Conservation (phyloP, 2,797 vertebrate species). For the Octomys mimax region DNA sequence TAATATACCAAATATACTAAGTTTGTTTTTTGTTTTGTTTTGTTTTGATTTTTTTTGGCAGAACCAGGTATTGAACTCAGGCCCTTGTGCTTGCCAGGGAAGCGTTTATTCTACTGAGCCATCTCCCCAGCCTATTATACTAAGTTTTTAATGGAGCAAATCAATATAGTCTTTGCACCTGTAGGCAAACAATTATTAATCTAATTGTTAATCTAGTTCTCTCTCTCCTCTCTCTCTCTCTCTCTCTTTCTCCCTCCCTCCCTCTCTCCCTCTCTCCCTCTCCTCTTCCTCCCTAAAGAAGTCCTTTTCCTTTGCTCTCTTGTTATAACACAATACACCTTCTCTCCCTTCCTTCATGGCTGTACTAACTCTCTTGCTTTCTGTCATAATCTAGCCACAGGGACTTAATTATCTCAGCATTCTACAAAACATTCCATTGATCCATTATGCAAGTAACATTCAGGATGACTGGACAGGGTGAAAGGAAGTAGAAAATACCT, state of each 20-base stretch:
- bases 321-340: neutral
- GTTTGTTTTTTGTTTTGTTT: neutral
- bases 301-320: constrained; percentile 1
- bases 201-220: neutral
- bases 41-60: too few species aligned
- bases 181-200: neutral
- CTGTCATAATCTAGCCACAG: neutral
- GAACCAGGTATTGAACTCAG: too few species aligned
- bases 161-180: neutral
- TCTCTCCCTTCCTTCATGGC: neutral
- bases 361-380: neutral
- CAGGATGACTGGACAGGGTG: neutral
- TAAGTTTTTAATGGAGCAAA: neutral
- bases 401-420: neutral
- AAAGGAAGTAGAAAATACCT: neutral
- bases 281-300: neutral
- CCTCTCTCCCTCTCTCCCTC: too few species aligned
- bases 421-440: neutral
- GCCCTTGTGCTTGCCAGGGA: too few species aligned
- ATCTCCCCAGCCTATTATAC: too few species aligned
- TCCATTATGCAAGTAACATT: neutral
- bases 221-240: neutral
- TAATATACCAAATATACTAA: neutral
- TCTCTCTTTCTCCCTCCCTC: neutral
- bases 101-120: too few species aligned